Evolutionary conservation across 2,797 vertebrate species (phyloP).

Genomic region (Ficedula albicollis): DNA sequence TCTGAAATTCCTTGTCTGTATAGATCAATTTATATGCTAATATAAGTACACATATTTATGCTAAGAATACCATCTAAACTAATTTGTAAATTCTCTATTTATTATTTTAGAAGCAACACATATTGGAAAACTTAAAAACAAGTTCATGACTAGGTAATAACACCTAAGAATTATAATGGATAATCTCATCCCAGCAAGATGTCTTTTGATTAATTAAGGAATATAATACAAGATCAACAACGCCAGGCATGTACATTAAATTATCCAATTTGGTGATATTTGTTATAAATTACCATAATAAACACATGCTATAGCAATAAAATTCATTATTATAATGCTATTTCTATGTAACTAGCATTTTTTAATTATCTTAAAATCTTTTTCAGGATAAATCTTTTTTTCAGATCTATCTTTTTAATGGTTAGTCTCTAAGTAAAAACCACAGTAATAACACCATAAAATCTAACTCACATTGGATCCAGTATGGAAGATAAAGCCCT

Average conservation of each 20-base stretch:
- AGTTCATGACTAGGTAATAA: background rate
- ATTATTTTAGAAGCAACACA: background rate
- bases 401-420: background rate
- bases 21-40: background rate
- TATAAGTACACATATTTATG: background rate
- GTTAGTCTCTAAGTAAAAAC: background rate
- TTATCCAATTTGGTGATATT: conserved; percentile 20
- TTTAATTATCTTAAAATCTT: background rate
- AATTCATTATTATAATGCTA: background rate
- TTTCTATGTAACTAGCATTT: background rate
- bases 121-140: background rate
- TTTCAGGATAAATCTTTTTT: background rate
- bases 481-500: background rate
- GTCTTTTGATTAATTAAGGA: conserved; percentile 27
- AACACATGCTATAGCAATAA: background rate
- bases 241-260: background rate
- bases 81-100: background rate
- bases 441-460: background rate
- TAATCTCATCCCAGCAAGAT: background rate
- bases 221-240: conserved; percentile 16
- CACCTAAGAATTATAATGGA: background rate
- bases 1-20: background rate
- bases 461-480: background rate
- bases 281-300: conserved; percentile 23
- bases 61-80: background rate